A percentile compares a stretch with the other conserved stretches of the same genome.
phyloP scores from a whole-genome alignment of 2,797 vertebrate genomes.

The Sebastes trivittatus region DNA sequence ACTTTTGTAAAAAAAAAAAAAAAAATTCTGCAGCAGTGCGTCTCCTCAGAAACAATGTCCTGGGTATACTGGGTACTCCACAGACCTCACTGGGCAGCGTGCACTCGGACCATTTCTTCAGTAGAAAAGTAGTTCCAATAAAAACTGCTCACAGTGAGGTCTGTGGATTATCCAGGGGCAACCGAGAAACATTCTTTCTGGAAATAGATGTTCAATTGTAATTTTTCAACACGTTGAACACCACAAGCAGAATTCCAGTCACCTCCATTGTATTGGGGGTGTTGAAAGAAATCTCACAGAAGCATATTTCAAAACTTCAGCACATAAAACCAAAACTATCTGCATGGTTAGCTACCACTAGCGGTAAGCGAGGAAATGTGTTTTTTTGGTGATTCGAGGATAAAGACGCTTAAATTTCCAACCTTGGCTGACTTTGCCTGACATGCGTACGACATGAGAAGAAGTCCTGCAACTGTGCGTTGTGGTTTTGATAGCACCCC shows the following conservation, averaged over 20 bases:
- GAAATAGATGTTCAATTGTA: conserved; percentile 55
- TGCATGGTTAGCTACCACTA: conserved; percentile 25
- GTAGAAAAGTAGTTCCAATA: conserved; percentile 43
- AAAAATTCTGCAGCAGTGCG: not conserved
- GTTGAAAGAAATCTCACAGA: conserved; percentile 33
- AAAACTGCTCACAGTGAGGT: conserved; percentile 41
- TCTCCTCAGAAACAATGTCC: conserved; percentile 28
- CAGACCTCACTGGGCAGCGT: conserved; percentile 41
- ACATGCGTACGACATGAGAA: not conserved
- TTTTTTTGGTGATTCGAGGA: not conserved
- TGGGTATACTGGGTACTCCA: conserved; percentile 27
- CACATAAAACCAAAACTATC: conserved; percentile 56
- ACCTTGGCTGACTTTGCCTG: conserved; percentile 16
- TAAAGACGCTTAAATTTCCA: not conserved
- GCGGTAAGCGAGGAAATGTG: not conserved
- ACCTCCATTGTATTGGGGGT: conserved; percentile 42
- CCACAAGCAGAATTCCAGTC: conserved; percentile 37
- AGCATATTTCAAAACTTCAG: conserved; percentile 57
- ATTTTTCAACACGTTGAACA: conserved; percentile 57
- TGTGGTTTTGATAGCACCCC: conserved; percentile 50
- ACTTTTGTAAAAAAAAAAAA: conserved; percentile 10
- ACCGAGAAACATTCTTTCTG: conserved; percentile 52
- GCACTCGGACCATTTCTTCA: conserved; percentile 37
- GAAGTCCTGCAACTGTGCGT: not conserved
- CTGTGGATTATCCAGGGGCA: conserved; percentile 39